Base-by-base conservation (phyloP, 2,888 invertebrate species). In the Lithophane leautieri region DNA sequence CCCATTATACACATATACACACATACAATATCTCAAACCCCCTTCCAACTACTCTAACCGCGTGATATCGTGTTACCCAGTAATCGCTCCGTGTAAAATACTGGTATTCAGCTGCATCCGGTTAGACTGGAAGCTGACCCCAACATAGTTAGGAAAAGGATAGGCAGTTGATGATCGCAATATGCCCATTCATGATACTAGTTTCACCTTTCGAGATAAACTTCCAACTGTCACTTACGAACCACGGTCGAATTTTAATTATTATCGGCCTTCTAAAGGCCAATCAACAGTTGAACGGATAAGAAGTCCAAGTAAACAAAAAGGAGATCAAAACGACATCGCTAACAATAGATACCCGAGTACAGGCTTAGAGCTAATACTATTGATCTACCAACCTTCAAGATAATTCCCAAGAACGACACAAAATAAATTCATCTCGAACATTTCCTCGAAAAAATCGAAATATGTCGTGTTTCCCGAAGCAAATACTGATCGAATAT, bases 401-500 rank as follows among this genome's bases (percentile, higher is more conserved):
- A 77, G 6, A 71, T 65, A 61, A 77, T 78, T 68, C 63, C 25
- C 19, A 69, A 25, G 52, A 65, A 52, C 44, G 66, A 71, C 70
- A 52, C 8, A 69, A 72, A 82, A 83, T 73, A 76, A 70, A 80
- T 80, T 73, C 28, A 52, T 73, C 52, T 61, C 34, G 34, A 34
- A 74, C 67, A 58, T 77, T 68, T 72, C 52, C 58, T 71, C 68
- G 56, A 56, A 65, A 65, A 66, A 40, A 63, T 63, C 28, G 60
- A 60, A 79, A 76, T 73, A 84, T 70, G 47, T 73, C 67, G 56
- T 81, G 70, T 82, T 81, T 73, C 42, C 40, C 47, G 70, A 84
- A 82, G 81, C 84, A 73, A 81, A 81, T 70, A 76, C 60, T 72
- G 80, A 79, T 70, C 60, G 65, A 81, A 82, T 84, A 67, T 68